Evolutionary conservation across 2,888 invertebrate genomes (phyloP).

Genomic region (Apotomis betuletana): DNA sequence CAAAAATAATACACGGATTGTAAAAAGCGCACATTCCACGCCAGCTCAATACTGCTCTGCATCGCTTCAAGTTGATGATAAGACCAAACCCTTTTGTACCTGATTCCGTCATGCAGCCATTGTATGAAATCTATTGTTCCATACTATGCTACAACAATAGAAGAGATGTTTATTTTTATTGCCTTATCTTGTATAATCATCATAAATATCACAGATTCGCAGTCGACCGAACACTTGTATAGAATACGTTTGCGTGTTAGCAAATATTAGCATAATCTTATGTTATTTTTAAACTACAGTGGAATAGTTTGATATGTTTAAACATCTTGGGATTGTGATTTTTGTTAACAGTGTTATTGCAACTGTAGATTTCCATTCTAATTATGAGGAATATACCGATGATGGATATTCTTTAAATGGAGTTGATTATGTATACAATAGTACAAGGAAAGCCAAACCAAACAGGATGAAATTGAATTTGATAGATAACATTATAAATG

Average conservation of each 20-base stretch:
- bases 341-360: not conserved
- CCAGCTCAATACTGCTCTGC: no score
- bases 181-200: constrained; percentile 20
- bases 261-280: constrained; percentile 20
- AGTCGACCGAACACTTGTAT: constrained; percentile 14
- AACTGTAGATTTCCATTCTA: not conserved
- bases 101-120: constrained; percentile 22
- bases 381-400: constrained; percentile 11
- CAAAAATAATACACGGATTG: no score
- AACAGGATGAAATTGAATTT: not conserved
- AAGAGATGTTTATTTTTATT: constrained; percentile 21
- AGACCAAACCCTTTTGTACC: constrained; percentile 4
- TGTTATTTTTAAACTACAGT: not conserved
- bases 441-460: not conserved
- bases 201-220: constrained; percentile 13
- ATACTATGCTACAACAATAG: constrained; percentile 10
- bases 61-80: not conserved
- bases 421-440: constrained; percentile 2
- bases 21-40: no score
- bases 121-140: constrained; percentile 30
- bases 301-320: constrained; percentile 12
- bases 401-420: not conserved
- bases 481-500: not conserved
- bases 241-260: not conserved
- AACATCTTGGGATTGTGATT: constrained; percentile 1